Evolutionary conservation across 2,888 invertebrate species (phyloP), one percentile per base, ranked within the genome.

Genomic region (Monopis laevigella): DNA sequence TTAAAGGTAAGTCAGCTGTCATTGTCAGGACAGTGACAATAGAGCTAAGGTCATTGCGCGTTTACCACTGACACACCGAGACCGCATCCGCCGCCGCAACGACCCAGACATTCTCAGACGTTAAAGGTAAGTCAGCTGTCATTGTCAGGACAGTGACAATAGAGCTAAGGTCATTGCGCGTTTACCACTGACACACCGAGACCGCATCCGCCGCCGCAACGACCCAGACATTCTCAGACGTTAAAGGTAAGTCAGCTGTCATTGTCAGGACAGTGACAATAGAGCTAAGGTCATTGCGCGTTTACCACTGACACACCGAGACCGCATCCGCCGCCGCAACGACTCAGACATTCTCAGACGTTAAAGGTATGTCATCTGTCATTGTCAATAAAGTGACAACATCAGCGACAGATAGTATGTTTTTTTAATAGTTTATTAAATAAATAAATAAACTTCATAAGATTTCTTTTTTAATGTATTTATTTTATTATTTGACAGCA

Each of bases 401-500:
- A n/a, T n/a, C n/a, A n/a, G n/a, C n/a, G n/a, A n/a, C n/a, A n/a
- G n/a, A n/a, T n/a, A n/a, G n/a, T n/a, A n/a, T n/a, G n/a, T n/a
- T n/a, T n/a, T n/a, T n/a, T n/a, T n/a, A n/a, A n/a, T n/a, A n/a
- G n/a, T n/a, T n/a, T n/a, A n/a, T n/a, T n/a, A n/a, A n/a, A n/a
- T n/a, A n/a, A n/a, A n/a, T n/a, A n/a, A n/a, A n/a, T n/a, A n/a
- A n/a, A n/a, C n/a, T n/a, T n/a, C n/a, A n/a, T n/a, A n/a, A n/a
- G n/a, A n/a, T n/a, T n/a, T n/a, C n/a, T n/a, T n/a, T n/a, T n/a
- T n/a, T n/a, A n/a, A n/a, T n/a, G n/a, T n/a, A n/a, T n/a, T n/a
- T n/a, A n/a, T n/a, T n/a, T n/a, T n/a, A n/a, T n/a, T n/a, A n/a
- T 36, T 5, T 19, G 4, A 1, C 62, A 89, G 86, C 92, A 93